Percentiles rank a stretch among this genome's conserved stretches.
Conservation (phyloP, 2,113 vertebrate genomes). For the Bubalus kerabau region DNA sequence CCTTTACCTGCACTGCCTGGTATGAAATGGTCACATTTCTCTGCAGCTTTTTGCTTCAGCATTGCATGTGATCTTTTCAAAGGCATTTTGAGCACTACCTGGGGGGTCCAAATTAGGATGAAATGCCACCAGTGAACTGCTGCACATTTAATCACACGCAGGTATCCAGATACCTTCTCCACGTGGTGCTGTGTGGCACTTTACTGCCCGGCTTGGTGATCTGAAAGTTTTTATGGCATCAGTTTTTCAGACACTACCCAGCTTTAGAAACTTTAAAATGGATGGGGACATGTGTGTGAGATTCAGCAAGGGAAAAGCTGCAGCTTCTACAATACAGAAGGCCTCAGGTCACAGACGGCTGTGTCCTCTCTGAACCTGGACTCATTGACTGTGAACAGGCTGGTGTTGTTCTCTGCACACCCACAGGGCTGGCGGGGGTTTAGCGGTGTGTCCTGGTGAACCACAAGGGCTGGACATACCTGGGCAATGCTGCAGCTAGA, state of each 20-base stretch:
- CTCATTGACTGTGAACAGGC: background rate
- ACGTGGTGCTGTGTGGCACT: fast-evolving
- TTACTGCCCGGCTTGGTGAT: background rate
- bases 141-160: too few species aligned
- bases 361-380: background rate
- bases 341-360: background rate
- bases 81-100: background rate
- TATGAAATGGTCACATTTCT: background rate
- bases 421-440: background rate
- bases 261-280: background rate
- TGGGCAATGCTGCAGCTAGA: too few species aligned
- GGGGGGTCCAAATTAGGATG: background rate
- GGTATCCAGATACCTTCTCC: background rate
- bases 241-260: background rate
- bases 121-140: background rate
- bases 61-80: background rate
- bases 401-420: background rate
- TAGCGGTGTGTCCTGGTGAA: background rate
- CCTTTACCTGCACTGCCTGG: background rate
- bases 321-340: background rate
- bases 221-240: background rate
- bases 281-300: background rate
- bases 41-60: background rate
- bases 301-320: background rate
- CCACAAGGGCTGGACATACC: fast-evolving